Base-by-base conservation (phyloP, 2,113 vertebrate species). In the Anthoscopus minutus region DNA sequence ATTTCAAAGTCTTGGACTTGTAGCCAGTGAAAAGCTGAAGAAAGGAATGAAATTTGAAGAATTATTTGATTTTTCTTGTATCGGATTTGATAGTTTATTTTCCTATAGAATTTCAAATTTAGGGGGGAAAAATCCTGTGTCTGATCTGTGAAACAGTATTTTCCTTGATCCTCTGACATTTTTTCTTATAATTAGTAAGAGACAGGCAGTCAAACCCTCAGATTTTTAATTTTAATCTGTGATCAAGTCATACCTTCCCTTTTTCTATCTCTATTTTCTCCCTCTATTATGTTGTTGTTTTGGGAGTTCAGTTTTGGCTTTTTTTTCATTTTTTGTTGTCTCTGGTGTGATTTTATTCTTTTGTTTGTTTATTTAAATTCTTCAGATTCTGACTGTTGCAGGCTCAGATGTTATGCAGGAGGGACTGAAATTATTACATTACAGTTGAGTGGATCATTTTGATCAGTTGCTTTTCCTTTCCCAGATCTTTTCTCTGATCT, bases 251-350 rank as follows among this genome's bases (percentile, higher is more conserved):
- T 40, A n/a, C 14, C 6, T 92, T 45, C 17, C 31, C 8, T n/a
- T 70, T 13, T 61, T 83, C 27, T 60, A 4, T 48, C 10, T 31
- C 21, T 65, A 12, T 89, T 90, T 64, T 64, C 7, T 51, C 7
- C 23, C n/a, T 45, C 15, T 30, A 15, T 54, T 58, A 19, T 8
- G 9, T 51, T 61, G 3, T 22, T 48, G 14, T 70, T 70, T 42
- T 19, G 8, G 35, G 15, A 3, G 4, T 13, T 77, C 44, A 6
- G 3, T 17, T 25, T 42, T 51, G 8, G 2, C 1, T 4, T 23
- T 9, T 37, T 38, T 37, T 54, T 42, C 1, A 3, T 23, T 9
- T 37, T 38, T 37, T 54, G 37, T 65, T 8, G 4, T 21, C 24
- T 81, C 16, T 44, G n/a, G 35, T 16, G 22, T 78, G 21, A 44